These are phyloP conservation scores for Petromus typicus DNA, from an alignment of 2,113 vertebrate genomes.

Conservation along the genomic window DNA sequence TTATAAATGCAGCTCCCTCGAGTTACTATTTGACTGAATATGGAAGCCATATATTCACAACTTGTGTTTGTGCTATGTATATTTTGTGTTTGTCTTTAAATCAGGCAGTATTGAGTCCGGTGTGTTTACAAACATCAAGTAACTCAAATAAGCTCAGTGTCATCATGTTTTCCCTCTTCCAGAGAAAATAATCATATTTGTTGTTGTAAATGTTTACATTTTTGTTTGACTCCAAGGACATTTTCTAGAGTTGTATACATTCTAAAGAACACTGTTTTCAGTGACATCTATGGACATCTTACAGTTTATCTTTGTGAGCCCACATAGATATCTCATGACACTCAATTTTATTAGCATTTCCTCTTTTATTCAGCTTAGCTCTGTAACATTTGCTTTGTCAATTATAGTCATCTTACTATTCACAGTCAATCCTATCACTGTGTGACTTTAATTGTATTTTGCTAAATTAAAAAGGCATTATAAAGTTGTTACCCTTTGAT, in stretches of 20 bases:
- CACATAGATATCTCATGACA: conserved; percentile 62
- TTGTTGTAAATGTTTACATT: conserved; percentile 60
- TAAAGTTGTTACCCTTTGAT: conserved; percentile 91
- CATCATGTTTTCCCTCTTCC: conserved; percentile 56
- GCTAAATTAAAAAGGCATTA: conserved; percentile 90
- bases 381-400: conserved; percentile 86
- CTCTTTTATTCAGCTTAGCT: conserved; percentile 71
- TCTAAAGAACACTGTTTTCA: conserved; percentile 56
- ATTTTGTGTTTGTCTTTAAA: neutral
- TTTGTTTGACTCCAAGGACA: conserved; percentile 43
- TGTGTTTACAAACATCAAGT: neutral
- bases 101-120: neutral
- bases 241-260: conserved; percentile 62
- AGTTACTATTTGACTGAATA: neutral
- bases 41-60: neutral
- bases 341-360: conserved; percentile 80
- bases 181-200: conserved; percentile 49
- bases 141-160: neutral
- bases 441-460: conserved; percentile 89
- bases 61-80: neutral
- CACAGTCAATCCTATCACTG: conserved; percentile 85
- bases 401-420: conserved; percentile 85
- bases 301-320: conserved; percentile 49
- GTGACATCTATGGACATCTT: conserved; percentile 29
- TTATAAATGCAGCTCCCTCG: neutral